Evolutionary conservation across 2,888 invertebrate genomes (phyloP), one percentile per base, ranked within the genome.

Genomic region (Eilema griseolum): DNA sequence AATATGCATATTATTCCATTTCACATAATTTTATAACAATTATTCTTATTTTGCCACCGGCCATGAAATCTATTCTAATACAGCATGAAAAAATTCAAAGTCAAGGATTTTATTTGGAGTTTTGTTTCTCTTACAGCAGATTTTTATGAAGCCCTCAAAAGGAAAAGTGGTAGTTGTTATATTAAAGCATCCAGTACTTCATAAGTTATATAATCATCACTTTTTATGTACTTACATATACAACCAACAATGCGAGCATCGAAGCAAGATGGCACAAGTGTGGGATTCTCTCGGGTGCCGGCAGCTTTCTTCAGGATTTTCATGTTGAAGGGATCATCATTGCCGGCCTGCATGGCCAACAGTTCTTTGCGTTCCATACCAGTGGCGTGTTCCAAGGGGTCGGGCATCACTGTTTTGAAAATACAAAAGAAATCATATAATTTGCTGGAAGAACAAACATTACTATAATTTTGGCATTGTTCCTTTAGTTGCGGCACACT

Each of bases 171-270:
- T n/a, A n/a, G n/a, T n/a, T n/a, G n/a, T n/a, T n/a, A n/a, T n/a
- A n/a, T n/a, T n/a, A n/a, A n/a, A n/a, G n/a, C n/a, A n/a, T n/a
- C n/a, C n/a, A n/a, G n/a, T n/a, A n/a, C n/a, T n/a, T n/a, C n/a
- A n/a, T n/a, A n/a, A n/a, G n/a, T n/a, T n/a, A n/a, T n/a, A 33
- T 4, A 7, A 8, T 8, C 8, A 8, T 4, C 1, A 37, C 1
- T 37, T 2, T 65, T 1, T 37, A 52, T 52, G 5, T 75, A 95
- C 96, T 95, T 86, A 96, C 99, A 99, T 92, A 99, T 96, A 93
- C 99, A 99, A 75, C 99, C 99, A 80, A 99, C 97, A 81, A 99
- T 96, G 85, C 99, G 97, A 71, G 98, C 97, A 69, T 98, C 98
- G 83, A 97, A 98, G 85, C 98, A 97, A 67, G 99, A 99, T 74